These are phyloP conservation scores for Chrysolina haemoptera DNA, from an alignment of 2,888 invertebrate genomes.

Conservation along the genomic window DNA sequence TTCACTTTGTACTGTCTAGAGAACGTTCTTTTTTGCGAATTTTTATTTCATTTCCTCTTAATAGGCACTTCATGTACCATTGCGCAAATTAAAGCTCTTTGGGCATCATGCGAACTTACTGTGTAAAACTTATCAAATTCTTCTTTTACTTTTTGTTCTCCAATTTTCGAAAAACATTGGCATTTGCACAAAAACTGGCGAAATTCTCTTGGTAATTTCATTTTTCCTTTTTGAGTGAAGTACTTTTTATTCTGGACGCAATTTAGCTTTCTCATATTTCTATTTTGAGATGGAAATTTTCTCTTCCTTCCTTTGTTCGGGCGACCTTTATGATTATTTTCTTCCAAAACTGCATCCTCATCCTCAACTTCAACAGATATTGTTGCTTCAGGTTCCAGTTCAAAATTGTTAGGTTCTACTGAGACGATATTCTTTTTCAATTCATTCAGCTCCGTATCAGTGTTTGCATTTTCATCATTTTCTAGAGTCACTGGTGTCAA, in stretches of 20 bases:
- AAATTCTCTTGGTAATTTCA: constrained; percentile 11
- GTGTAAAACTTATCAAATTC: constrained; percentile 15
- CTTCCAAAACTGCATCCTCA: constrained; percentile 15
- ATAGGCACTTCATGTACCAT: constrained; percentile 30
- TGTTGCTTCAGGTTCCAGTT: constrained; percentile 12
- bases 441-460: constrained; percentile 19
- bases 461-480: constrained; percentile 14
- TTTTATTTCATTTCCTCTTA: constrained; percentile 28
- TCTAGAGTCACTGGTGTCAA: constrained; percentile 15
- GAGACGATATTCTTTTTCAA: background rate
- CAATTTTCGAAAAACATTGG: constrained; percentile 10
- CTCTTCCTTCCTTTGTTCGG: constrained; percentile 25
- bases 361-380: constrained; percentile 15
- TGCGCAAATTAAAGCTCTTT: constrained; percentile 20
- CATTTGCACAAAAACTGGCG: constrained; percentile 13
- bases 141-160: constrained; percentile 12
- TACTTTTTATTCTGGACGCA: constrained; percentile 13
- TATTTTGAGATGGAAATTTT: constrained; percentile 15
- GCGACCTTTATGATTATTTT: constrained; percentile 21
- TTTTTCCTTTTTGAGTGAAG: constrained; percentile 13
- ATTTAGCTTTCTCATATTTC: constrained; percentile 15
- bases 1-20: constrained; percentile 23
- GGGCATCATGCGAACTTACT: constrained; percentile 13
- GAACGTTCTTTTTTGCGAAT: constrained; percentile 28
- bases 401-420: constrained; percentile 15